Base-by-base conservation (phyloP, 2,888 invertebrate genomes). In the Euplexia lucipara region DNA sequence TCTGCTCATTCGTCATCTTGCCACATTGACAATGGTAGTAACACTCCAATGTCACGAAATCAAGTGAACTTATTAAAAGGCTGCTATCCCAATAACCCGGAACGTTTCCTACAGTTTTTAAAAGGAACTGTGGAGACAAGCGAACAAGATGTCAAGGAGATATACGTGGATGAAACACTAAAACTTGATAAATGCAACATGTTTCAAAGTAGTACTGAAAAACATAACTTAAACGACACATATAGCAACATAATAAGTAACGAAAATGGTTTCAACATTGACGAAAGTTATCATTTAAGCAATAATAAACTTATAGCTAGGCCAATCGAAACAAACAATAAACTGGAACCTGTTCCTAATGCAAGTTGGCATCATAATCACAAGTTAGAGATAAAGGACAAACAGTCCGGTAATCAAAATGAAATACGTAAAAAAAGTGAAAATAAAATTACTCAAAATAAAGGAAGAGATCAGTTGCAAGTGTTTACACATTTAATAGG, bases 51-150 rank as follows among this genome's bases (percentile, higher is more conserved):
- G 16, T 58, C 47, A 14, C 30, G 22, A 18, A n/a, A n/a, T n/a
- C n/a, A n/a, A 44, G 41, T n/a, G 63, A 57, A 49, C 61, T 58
- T 6, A 73, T 66, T 48, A 75, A 67, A 6, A 59, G 30, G 44
- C 61, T 83, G 73, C 20, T 77, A 70, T 9, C 56, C 78, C 45
- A 75, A 79, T 32, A 41, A 69, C 59, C 58, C 76, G n/a, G 71
- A 72, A 52, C 77, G 80, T 69, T 59, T 76, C 9, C 68, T 73
- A 49, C 49, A 59, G 14, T 75, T 76, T 39, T 75, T 77, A 47
- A 78, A 76, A 73, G 56, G 58, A 48, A 60, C 78, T 9, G 69
- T 67, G 1, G 66, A 76, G 51, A 69, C 66, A 45, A 79, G 77
- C 41, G 32, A 81, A 22, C 66, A 80, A 45, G 74, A 81, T 57